Conservation (phyloP, 1,140 invertebrate species). For the Tetragonula clypearis region DNA sequence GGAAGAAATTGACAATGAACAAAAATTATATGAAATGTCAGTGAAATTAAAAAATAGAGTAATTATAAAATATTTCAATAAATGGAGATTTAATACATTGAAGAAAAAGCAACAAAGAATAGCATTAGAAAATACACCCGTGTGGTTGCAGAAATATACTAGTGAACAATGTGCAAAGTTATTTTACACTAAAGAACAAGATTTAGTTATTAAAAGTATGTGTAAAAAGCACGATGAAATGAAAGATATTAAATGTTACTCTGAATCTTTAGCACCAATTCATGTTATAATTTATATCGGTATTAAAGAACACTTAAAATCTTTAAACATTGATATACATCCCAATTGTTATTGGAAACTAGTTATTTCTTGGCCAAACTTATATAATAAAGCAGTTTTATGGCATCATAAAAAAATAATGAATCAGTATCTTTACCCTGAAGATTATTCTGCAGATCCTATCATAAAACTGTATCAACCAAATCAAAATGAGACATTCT, state of each 20-base stretch:
- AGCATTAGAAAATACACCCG: conserved; percentile 84
- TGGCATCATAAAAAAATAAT: conserved; percentile 74
- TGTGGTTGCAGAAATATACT: conserved; percentile 83
- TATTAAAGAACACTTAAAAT: conserved; percentile 73
- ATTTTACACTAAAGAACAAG: conserved; percentile 81
- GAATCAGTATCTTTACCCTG: conserved; percentile 70
- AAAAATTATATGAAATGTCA: conserved; percentile 67
- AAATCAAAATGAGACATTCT: conserved; percentile 70
- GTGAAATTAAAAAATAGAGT: conserved; percentile 68
- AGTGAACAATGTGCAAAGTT: conserved; percentile 81
- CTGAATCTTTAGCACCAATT: conserved; percentile 62
- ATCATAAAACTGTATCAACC: conserved; percentile 74
- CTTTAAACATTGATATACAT: conserved; percentile 54
- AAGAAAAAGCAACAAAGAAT: conserved; percentile 76
- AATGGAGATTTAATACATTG: conserved; percentile 75
- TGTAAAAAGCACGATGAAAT: conserved; percentile 11
- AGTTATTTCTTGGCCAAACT: conserved; percentile 83
- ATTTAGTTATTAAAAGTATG: conserved; percentile 82
- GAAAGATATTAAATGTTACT: background rate
- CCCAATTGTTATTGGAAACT: conserved; percentile 86
- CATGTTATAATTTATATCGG: conserved; percentile 72
- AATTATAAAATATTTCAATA: conserved; percentile 80
- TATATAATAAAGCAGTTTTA: conserved; percentile 63
- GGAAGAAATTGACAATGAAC: conserved; percentile 66
- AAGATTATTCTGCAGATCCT: conserved; percentile 67